phyloP scores from a whole-genome alignment of 2,888 invertebrate genomes.

The Heliconius sara region DNA sequence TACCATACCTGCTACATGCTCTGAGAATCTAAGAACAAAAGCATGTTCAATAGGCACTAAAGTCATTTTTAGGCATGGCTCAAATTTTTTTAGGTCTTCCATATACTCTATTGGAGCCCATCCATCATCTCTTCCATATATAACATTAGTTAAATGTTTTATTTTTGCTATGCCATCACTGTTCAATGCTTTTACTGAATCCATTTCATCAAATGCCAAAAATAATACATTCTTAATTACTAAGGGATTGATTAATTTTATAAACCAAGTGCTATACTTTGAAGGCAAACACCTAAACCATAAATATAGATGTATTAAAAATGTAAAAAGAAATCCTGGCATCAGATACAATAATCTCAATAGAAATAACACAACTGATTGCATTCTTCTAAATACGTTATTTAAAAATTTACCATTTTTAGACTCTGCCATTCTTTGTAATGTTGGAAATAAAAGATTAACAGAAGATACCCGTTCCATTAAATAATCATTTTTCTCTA shows the following conservation, averaged over 20 bases:
- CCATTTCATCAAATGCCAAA: slow-evolving; percentile 92
- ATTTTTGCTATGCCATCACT: slow-evolving; percentile 85
- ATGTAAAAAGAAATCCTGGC: slow-evolving; percentile 79
- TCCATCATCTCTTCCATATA: slow-evolving; percentile 90
- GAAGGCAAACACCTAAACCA: slow-evolving; percentile 78
- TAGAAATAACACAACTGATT: slow-evolving; percentile 64
- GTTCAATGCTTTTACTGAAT: slow-evolving; percentile 87
- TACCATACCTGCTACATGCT: slow-evolving; percentile 80
- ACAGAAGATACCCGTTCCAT: slow-evolving; percentile 83
- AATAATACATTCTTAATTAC: slow-evolving; percentile 86
- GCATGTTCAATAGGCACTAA: slow-evolving; percentile 85
- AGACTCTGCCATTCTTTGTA: slow-evolving; percentile 91
- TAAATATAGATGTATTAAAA: slow-evolving; percentile 84
- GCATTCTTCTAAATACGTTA: slow-evolving; percentile 78
- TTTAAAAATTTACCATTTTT: slow-evolving; percentile 89
- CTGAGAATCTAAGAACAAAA: slow-evolving; percentile 89
- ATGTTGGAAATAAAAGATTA: slow-evolving; percentile 93
- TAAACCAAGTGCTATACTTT: slow-evolving; percentile 76
- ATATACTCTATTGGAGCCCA: slow-evolving; percentile 93
- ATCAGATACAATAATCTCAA: slow-evolving; percentile 74
- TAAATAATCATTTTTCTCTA: slow-evolving; percentile 84
- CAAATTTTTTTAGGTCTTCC: slow-evolving; percentile 81
- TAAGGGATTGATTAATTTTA: slow-evolving; percentile 84
- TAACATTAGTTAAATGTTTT: slow-evolving; percentile 83
- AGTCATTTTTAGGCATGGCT: slow-evolving; percentile 64